Conservation (phyloP, 2,797 vertebrate genomes). For the Distichodus sexfasciatus region DNA sequence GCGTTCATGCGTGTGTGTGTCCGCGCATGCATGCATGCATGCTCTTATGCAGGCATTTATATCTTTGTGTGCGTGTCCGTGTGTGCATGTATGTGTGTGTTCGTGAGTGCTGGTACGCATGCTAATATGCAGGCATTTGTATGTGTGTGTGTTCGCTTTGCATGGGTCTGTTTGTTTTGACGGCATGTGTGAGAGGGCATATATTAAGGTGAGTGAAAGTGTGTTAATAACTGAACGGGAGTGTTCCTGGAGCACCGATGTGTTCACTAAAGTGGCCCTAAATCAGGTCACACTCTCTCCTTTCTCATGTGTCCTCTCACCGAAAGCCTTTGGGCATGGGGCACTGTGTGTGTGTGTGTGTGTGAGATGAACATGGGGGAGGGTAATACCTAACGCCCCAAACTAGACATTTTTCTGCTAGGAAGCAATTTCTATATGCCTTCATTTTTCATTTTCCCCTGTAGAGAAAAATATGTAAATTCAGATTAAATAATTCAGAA, state of each 20-base stretch:
- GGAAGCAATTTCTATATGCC: too few species aligned
- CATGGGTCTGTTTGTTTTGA: conserved; percentile 33
- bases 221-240: conserved; percentile 47
- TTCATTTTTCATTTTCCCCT: too few species aligned
- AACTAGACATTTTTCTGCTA: too few species aligned
- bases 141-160: conserved; percentile 23
- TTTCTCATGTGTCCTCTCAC: neutral
- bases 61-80: neutral
- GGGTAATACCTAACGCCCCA: too few species aligned
- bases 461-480: too few species aligned
- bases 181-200: conserved; percentile 23
- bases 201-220: conserved; percentile 29
- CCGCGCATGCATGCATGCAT: too few species aligned
- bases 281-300: conserved; percentile 28
- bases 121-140: too few species aligned
- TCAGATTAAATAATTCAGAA: too few species aligned
- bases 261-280: conserved; percentile 27
- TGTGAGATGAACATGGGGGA: neutral
- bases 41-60: too few species aligned
- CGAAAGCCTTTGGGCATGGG: neutral
- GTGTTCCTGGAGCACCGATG: conserved; percentile 38
- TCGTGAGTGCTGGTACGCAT: conserved; percentile 38
- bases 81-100: neutral
- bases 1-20: conserved; percentile 24
- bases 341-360: conserved; percentile 28